Evolutionary conservation across 1,140 invertebrate genomes (phyloP).

Genomic region (Trachymyrmex cornetzi): DNA sequence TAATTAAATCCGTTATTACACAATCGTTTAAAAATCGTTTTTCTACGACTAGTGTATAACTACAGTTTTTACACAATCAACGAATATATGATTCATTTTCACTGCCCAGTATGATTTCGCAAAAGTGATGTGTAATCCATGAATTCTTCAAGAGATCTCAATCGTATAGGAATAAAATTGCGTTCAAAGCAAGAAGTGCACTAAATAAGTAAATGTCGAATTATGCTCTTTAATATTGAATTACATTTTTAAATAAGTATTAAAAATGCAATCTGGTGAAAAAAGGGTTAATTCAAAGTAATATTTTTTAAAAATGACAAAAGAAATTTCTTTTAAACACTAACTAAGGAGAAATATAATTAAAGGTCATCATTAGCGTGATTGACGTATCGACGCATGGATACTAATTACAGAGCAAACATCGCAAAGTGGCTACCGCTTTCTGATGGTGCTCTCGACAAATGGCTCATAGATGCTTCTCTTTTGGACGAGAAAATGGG

Average conservation of each 20-base stretch:
- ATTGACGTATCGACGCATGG: slow-evolving; percentile 65
- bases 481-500: slow-evolving; percentile 66
- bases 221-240: not conserved
- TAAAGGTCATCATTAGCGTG: not conserved
- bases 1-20: not conserved
- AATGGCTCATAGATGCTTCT: slow-evolving; percentile 72
- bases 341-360: not conserved
- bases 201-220: not conserved
- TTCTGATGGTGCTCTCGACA: slow-evolving; percentile 62
- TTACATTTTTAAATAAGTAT: slow-evolving; percentile 9
- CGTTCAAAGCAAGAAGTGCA: not conserved
- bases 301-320: not conserved
- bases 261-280: not conserved
- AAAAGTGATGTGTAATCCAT: not conserved
- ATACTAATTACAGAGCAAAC: slow-evolving; percentile 79
- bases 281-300: not conserved
- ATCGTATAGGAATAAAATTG: not conserved
- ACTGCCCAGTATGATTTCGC: slow-evolving; percentile 28
- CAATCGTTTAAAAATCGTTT: not conserved
- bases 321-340: not conserved
- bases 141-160: not conserved
- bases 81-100: slow-evolving; percentile 17
- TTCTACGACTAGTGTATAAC: slow-evolving; percentile 17
- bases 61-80: slow-evolving; percentile 22
- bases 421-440: slow-evolving; percentile 78